A percentile compares a stretch with the other conserved stretches of the same genome.
Evolutionary conservation across 2,888 invertebrate genomes (phyloP).

Genomic region (Philaethria dido): DNA sequence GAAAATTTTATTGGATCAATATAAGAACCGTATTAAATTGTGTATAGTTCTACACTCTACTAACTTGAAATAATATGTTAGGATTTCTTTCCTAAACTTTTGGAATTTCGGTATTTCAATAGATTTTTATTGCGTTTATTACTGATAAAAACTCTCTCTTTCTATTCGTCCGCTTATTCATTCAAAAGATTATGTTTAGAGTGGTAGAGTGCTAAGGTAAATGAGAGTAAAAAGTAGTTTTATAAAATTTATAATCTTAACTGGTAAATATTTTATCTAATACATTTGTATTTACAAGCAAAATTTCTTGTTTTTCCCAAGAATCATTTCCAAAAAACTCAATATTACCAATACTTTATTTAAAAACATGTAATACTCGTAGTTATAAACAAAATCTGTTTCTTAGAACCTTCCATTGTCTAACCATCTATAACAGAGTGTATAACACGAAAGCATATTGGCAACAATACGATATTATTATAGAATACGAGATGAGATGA

Average conservation of each 20-base stretch:
- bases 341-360: not conserved
- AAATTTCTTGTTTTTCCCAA: not conserved
- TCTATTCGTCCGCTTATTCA: too few relatives aligned
- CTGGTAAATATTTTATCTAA: too few relatives aligned
- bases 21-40: constrained; percentile 8
- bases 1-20: constrained; percentile 23
- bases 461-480: constrained; percentile 26
- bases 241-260: too few relatives aligned
- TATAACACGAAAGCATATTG: constrained; percentile 20
- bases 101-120: too few relatives aligned
- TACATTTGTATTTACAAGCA: too few relatives aligned
- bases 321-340: not conserved
- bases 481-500: constrained; percentile 29
- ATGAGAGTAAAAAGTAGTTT: too few relatives aligned
- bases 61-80: too few relatives aligned
- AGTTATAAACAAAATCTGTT: not conserved
- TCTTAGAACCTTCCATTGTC: not conserved
- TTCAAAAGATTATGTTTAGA: too few relatives aligned
- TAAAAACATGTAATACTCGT: not conserved
- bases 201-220: too few relatives aligned
- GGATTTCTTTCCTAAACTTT: too few relatives aligned
- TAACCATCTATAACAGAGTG: constrained; percentile 1
- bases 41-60: not conserved
- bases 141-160: too few relatives aligned
- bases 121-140: too few relatives aligned